Evolutionary conservation across 2,888 invertebrate species (phyloP).

Genomic region (Lepidochrysops patricia): DNA sequence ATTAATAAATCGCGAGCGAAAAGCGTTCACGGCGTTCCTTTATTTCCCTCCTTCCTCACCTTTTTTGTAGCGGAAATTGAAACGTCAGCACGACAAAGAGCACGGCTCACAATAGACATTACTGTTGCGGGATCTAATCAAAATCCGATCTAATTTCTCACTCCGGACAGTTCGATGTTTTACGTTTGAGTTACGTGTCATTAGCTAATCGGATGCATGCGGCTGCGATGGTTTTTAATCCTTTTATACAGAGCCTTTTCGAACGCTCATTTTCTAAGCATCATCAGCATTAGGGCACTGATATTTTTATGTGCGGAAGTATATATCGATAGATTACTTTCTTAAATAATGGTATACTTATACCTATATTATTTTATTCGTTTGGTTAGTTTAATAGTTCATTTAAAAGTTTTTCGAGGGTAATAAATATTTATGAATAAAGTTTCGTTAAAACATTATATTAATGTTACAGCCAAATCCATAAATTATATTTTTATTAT

Average conservation of each 20-base stretch:
- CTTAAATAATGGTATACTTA: too few species aligned
- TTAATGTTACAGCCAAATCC: too few species aligned
- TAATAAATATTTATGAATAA: too few species aligned
- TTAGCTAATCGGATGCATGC: constrained; percentile 5
- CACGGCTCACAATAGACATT: constrained; percentile 33
- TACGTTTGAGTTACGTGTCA: constrained; percentile 11
- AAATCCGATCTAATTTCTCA: constrained; percentile 27
- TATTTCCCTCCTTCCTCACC: constrained; percentile 27
- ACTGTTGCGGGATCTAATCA: constrained; percentile 28
- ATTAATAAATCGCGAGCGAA: constrained; percentile 15
- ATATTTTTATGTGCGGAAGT: neutral
- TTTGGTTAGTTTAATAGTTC: too few species aligned
- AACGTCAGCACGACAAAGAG: constrained; percentile 39
- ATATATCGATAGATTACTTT: too few species aligned
- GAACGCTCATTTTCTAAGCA: neutral
- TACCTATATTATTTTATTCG: too few species aligned
- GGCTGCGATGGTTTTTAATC: neutral
- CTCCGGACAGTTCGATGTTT: constrained; percentile 17
- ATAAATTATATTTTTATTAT: too few species aligned
- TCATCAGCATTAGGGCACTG: neutral
- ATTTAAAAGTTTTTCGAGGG: too few species aligned
- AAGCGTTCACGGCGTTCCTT: constrained; percentile 19
- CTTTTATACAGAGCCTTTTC: neutral
- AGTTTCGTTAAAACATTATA: too few species aligned
- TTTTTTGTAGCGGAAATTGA: constrained; percentile 46